Evolutionary conservation across 2,888 invertebrate species (phyloP), one percentile per base, ranked within the genome.

Genomic region (Dicycla oo): DNA sequence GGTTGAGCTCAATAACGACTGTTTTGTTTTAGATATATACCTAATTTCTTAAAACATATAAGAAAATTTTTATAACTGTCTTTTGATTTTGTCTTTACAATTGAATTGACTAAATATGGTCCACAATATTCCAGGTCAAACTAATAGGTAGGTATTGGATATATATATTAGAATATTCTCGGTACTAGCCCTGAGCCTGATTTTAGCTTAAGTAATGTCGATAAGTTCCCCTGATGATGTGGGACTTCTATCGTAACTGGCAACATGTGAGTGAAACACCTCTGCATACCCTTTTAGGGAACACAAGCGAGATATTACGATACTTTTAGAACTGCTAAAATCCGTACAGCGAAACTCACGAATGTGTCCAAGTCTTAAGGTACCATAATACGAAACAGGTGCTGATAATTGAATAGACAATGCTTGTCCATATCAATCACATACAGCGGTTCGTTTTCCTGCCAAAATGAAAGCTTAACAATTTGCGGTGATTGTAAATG

Each of bases 401-500:
- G 15, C 58, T 13, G 23, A 43, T n/a, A 40, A 63, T 74, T 62
- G 40, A 26, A 56, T n/a, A 71, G 49, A 75, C 54, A 69, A 76
- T 47, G 20, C 68, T 45, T 71, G 68, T 71, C 65, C 43, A 30
- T 66, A 66, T 49, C 68, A 66, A 81, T 69, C 63, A 79, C 57
- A n/a, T 51, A 34, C 45, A 68, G 53, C 15, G 20, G 68, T 58
- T 53, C 63, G 63, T 60, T 70, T 70, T 43, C 18, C 56, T 54
- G 40, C 0, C 11, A 56, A 53, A n/a, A 78, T 47, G 18, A 26
- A 56, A 72, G 18, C 38, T 1, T 30, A 47, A 63, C 49, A 53
- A 62, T 49, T 51, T 61, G 40, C 34, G 20, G 23, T 26, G 30
- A 54, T 66, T 66, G 38, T 49, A 13, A 45, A 23, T 49, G 65